Base-by-base conservation (phyloP, 2,113 vertebrate genomes). In the Cygnus buccinator region DNA sequence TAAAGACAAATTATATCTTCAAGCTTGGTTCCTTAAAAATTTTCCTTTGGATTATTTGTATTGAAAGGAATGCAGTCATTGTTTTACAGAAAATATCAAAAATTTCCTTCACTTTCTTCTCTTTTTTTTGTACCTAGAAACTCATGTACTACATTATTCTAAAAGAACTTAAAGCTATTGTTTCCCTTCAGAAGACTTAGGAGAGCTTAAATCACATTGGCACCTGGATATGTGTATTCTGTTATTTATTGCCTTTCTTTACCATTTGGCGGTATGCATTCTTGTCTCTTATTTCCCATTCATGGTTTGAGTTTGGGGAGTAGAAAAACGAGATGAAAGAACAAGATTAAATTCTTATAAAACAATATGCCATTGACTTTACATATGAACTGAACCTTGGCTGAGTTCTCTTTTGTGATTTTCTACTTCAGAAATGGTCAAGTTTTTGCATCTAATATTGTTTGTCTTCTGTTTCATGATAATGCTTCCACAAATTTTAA, bases 1-100 rank as follows among this genome's bases (percentile, higher is more conserved):
- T 93, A 68, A 91, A 95, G 61, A 58, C 65, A 94, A 93, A 31
- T 89, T 91, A 57, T 75, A 62, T 78, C 54, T 68, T 78, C n/a
- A 13, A 84, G 66, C 39, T 82, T 94, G 33, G 21, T 90, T 93
- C 14, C 39, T 88, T 63, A 90, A 21, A 20, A 50, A 63, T 61
- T 73, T 92, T 90, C 6, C 13, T 76, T 84, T 61, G 3, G 2
- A 55, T 91, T 93, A 61, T 86, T 96, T 89, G 71, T 88, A 63
- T 62, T 87, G 48, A 84, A 82, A 75, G 21, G 44, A 93, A 88
- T 52, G 26, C n/a, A 5, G 22, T 67, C 92, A 82, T 82, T 58
- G 29, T 20, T 94, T 70, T 83, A 50, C 8, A 55, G 37, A 6
- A 83, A 93, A 78, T 79, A 70, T 37, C 9, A 31, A 84, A 4